phyloP scores from a whole-genome alignment of 1,140 invertebrate genomes.

The Danaus melanippus region DNA sequence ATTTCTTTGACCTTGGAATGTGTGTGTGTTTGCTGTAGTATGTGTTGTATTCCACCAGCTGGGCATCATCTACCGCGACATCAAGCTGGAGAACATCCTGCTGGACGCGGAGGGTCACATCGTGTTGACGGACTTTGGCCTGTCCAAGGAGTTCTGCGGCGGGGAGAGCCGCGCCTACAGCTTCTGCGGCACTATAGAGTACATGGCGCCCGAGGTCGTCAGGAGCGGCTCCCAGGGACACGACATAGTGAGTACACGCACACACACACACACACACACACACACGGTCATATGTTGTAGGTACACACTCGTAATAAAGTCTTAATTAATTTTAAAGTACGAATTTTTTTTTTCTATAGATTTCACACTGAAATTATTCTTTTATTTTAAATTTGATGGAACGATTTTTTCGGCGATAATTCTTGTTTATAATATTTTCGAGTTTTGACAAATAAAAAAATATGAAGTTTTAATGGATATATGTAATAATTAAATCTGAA shows the following conservation, averaged over 20 bases:
- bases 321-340: too few relatives aligned
- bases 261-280: too few relatives aligned
- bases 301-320: not conserved
- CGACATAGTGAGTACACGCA: constrained; percentile 83
- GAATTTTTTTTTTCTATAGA: too few relatives aligned
- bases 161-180: constrained; percentile 87
- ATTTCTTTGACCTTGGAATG: too few relatives aligned
- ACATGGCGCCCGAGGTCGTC: constrained; percentile 96
- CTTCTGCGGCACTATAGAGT: constrained; percentile 98
- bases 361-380: too few relatives aligned
- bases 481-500: too few relatives aligned
- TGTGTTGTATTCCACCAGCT: constrained; percentile 72
- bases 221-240: constrained; percentile 86
- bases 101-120: constrained; percentile 91
- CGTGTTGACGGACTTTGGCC: constrained; percentile 92
- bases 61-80: constrained; percentile 96
- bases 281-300: not conserved
- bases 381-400: too few relatives aligned
- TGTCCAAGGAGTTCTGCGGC: constrained; percentile 88
- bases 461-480: too few relatives aligned
- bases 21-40: too few relatives aligned
- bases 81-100: constrained; percentile 95
- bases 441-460: too few relatives aligned
- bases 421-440: too few relatives aligned
- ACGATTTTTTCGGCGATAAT: too few relatives aligned